Conservation (phyloP, 2,888 invertebrate species). For the Heliconius erato region DNA sequence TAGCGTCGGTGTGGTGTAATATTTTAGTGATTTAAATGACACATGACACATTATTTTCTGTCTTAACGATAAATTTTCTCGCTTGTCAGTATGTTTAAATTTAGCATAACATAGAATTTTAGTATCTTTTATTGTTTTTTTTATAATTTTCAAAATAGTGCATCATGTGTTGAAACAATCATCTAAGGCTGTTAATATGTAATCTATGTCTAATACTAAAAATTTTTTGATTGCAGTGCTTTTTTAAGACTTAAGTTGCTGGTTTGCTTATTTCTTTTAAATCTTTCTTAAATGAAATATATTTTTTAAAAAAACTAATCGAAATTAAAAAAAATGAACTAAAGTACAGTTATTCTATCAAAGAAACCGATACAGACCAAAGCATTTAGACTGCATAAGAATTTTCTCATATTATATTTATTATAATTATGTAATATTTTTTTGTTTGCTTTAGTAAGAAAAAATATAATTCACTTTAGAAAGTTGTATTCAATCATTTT, state of each 20-base stretch:
- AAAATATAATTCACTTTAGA: background rate
- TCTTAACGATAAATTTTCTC: too few species aligned
- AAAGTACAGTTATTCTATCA: too few species aligned
- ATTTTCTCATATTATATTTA: too few species aligned
- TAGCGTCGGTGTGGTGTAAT: conserved; percentile 28
- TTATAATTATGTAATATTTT: too few species aligned
- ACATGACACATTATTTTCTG: background rate
- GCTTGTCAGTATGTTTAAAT: background rate
- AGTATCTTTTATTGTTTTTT: background rate
- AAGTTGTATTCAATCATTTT: background rate
- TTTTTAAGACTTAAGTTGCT: background rate
- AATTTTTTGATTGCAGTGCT: background rate
- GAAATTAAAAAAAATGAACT: background rate
- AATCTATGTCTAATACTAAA: too few species aligned
- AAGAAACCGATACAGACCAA: too few species aligned
- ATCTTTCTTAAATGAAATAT: background rate
- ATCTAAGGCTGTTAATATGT: background rate
- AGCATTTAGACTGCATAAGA: too few species aligned
- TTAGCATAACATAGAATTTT: background rate
- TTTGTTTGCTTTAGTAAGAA: background rate
- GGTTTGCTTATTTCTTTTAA: background rate
- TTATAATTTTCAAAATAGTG: background rate
- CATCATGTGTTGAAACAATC: background rate
- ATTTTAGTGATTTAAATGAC: background rate
- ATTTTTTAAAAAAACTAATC: background rate